Conservation (phyloP, 2,113 vertebrate genomes). For the Entosphenus tridentatus region DNA sequence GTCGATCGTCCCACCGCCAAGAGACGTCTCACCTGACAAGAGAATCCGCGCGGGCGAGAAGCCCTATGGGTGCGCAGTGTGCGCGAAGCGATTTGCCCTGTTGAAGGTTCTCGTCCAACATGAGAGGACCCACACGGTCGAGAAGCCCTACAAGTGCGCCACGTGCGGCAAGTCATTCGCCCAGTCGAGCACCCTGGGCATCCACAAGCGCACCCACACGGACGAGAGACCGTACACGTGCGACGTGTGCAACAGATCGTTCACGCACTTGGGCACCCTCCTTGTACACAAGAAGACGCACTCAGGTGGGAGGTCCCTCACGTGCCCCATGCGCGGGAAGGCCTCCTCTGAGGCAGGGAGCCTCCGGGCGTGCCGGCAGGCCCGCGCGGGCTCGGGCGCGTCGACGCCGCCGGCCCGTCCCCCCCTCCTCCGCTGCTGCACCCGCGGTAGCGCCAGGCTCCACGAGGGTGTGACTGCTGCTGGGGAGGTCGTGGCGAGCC, state of each 20-base stretch:
- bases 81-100: slow-evolving; percentile 1
- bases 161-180: slow-evolving; percentile 14
- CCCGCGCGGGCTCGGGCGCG: too few relatives aligned
- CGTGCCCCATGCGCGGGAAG: slow-evolving; percentile 6
- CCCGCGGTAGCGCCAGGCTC: too few relatives aligned
- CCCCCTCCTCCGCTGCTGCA: too few relatives aligned
- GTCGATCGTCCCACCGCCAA: too few relatives aligned
- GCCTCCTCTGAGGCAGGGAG: not conserved
- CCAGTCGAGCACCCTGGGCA: slow-evolving; percentile 9
- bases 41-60: slow-evolving; percentile 1
- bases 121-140: slow-evolving; percentile 8
- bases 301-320: slow-evolving; percentile 19
- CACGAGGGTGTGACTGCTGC: too few relatives aligned
- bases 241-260: slow-evolving; percentile 10
- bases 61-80: not conserved
- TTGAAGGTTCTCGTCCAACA: slow-evolving; percentile 8
- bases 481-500: too few relatives aligned
- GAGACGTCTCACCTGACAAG: slow-evolving; percentile 25
- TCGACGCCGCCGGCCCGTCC: too few relatives aligned
- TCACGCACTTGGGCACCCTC: slow-evolving; percentile 15
- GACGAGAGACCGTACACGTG: slow-evolving; percentile 14
- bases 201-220: slow-evolving; percentile 11
- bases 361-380: too few relatives aligned
- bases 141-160: slow-evolving; percentile 4
- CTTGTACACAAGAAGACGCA: slow-evolving; percentile 15